These are phyloP conservation scores for Neuroscelio doddi DNA, from an alignment of 2,888 invertebrate genomes.

Conservation along the genomic window DNA sequence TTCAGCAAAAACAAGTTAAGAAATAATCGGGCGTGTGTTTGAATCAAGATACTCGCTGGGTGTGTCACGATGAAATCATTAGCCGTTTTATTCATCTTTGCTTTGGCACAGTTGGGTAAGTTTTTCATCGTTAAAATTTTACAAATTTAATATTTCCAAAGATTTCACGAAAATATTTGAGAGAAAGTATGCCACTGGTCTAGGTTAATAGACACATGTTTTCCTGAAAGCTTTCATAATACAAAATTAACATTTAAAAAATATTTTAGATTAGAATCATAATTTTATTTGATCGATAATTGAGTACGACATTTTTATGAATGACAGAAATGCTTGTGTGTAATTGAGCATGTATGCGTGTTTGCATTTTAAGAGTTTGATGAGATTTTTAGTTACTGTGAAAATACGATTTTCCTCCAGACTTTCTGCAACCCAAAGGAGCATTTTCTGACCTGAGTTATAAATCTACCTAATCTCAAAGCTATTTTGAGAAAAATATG, in stretches of 20 bases:
- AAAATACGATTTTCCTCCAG: too few relatives aligned
- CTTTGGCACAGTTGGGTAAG: conserved; percentile 58
- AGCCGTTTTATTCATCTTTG: conserved; percentile 49
- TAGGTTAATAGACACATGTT: too few relatives aligned
- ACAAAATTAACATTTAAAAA: background rate
- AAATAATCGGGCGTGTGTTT: background rate
- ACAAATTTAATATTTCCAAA: background rate
- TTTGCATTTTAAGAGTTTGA: too few relatives aligned
- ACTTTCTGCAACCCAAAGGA: too few relatives aligned
- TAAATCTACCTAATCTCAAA: too few relatives aligned
- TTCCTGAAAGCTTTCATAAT: background rate
- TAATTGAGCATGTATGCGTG: too few relatives aligned
- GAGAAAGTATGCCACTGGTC: too few relatives aligned
- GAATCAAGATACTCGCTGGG: conserved; percentile 41
- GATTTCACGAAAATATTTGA: too few relatives aligned
- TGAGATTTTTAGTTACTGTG: too few relatives aligned
- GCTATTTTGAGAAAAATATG: too few relatives aligned
- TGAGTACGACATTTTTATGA: background rate
- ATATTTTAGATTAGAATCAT: background rate
- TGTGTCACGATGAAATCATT: conserved; percentile 63
- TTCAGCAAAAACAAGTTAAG: background rate
- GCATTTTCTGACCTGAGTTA: too few relatives aligned
- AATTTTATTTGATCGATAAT: background rate
- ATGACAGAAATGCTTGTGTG: too few relatives aligned
- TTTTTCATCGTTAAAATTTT: background rate